These are phyloP conservation scores for Amphiduros pacificus DNA, from an alignment of 2,888 invertebrate species.

Conservation along the genomic window DNA sequence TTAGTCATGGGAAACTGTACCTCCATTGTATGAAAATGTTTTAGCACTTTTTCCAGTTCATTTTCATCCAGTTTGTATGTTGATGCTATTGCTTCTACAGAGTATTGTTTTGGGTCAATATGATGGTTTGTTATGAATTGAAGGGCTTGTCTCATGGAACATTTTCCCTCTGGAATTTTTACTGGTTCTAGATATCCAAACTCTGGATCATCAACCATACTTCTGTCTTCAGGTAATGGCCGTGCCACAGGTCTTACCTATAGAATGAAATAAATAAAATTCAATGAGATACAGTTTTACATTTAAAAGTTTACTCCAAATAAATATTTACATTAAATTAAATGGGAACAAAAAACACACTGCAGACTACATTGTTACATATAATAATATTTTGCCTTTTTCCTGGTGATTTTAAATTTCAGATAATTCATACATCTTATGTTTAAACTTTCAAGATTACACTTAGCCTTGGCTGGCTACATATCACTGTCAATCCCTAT, in stretches of 20 bases:
- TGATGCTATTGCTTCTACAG: constrained; percentile 67
- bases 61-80: constrained; percentile 72
- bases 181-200: constrained; percentile 73
- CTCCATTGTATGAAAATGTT: constrained; percentile 71
- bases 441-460: no score
- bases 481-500: no score
- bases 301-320: neutral
- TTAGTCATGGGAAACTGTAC: constrained; percentile 70
- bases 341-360: neutral
- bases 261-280: neutral
- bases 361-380: no score
- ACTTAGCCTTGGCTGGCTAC: no score
- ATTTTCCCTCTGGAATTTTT: constrained; percentile 67
- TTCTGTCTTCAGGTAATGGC: constrained; percentile 20
- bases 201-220: constrained; percentile 62
- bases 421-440: no score
- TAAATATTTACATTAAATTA: neutral
- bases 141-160: constrained; percentile 69
- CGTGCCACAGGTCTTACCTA: constrained; percentile 5
- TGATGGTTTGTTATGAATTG: constrained; percentile 71
- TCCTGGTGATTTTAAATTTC: no score
- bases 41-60: constrained; percentile 68
- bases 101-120: constrained; percentile 66
- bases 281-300: neutral
- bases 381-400: no score